Percentiles rank a stretch among this genome's conserved stretches.
phyloP scores from a whole-genome alignment of 23 tunicate genomes.

The Oikopleura dioica region DNA sequence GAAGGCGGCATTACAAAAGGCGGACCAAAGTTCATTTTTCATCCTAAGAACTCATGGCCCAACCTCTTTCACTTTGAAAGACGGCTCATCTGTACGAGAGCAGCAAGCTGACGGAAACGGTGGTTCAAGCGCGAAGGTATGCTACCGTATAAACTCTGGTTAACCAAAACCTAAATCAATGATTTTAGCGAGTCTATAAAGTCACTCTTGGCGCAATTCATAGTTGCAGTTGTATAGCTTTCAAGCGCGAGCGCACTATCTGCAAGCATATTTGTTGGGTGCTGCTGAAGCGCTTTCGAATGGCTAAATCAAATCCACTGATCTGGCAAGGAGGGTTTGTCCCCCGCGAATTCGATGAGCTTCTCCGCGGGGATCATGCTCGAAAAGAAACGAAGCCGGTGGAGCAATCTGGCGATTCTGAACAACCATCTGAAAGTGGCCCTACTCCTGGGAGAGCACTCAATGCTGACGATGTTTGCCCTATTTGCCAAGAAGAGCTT shows the following conservation, averaged over 20 bases:
- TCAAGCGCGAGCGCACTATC: conserved; percentile 26
- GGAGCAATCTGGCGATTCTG: too few relatives aligned
- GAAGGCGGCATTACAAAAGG: background rate
- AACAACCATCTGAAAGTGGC: too few relatives aligned
- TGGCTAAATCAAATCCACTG: conserved; percentile 23
- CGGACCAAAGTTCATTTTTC: conserved; percentile 14
- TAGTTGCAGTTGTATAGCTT: conserved; percentile 33
- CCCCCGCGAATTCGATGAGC: too few relatives aligned
- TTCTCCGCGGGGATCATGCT: too few relatives aligned
- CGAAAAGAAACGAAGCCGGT: too few relatives aligned
- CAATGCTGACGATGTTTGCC: conserved; percentile 41
- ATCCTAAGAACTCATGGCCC: conserved; percentile 60
- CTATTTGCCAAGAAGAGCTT: conserved; percentile 57
- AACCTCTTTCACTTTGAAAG: conserved; percentile 69
- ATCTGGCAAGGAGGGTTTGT: background rate
- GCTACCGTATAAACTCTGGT: too few relatives aligned
- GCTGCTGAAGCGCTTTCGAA: conserved; percentile 42
- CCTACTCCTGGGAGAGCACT: too few relatives aligned
- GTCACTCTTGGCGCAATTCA: conserved; percentile 64
- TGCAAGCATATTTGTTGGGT: conserved; percentile 97
- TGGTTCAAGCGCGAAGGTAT: background rate
- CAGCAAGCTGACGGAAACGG: background rate
- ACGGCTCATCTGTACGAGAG: conserved; percentile 15
- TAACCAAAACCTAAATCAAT: too few relatives aligned
- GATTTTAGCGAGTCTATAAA: conserved; percentile 17